These are phyloP conservation scores for Prenolepis imparis DNA, from an alignment of 2,888 invertebrate genomes.

Conservation along the genomic window DNA sequence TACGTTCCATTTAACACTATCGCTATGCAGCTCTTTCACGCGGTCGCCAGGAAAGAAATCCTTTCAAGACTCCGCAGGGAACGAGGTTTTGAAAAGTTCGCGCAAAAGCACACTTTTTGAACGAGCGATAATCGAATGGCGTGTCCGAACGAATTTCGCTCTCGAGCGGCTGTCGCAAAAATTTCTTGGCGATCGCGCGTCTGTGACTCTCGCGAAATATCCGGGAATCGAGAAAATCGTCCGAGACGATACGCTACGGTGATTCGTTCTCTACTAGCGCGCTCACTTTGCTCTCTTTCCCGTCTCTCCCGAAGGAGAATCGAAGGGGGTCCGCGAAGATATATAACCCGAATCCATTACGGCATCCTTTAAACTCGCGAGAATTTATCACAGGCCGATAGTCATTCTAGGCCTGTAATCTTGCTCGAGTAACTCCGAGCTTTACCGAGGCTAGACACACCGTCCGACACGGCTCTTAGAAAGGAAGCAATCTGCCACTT, in stretches of 20 bases:
- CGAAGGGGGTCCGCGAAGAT: conserved; percentile 58
- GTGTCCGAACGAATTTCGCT: conserved; percentile 31
- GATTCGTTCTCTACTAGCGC: too few species aligned
- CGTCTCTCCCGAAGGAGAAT: conserved; percentile 22
- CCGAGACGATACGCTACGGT: conserved; percentile 2
- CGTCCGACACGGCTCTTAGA: conserved; percentile 35
- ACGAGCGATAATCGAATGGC: conserved; percentile 45
- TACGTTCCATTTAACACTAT: conserved; percentile 51
- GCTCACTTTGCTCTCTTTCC: conserved; percentile 31
- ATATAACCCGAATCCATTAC: conserved; percentile 76
- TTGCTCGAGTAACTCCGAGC: conserved; percentile 47
- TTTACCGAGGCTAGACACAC: conserved; percentile 42
- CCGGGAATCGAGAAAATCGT: conserved; percentile 52
- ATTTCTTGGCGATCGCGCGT: conserved; percentile 45
- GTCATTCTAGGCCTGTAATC: conserved; percentile 50
- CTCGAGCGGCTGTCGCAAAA: conserved; percentile 46
- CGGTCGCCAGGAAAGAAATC: conserved; percentile 21
- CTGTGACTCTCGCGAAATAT: conserved; percentile 53
- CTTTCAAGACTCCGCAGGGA: conserved; percentile 13
- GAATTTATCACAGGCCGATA: conserved; percentile 76
- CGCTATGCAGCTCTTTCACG: conserved; percentile 28
- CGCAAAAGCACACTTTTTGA: neutral
- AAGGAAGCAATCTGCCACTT: conserved; percentile 8
- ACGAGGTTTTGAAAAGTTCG: conserved; percentile 38
- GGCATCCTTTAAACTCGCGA: conserved; percentile 74